Base-by-base conservation (phyloP, 2,113 vertebrate species). In the Dendrocopos noguchii region DNA sequence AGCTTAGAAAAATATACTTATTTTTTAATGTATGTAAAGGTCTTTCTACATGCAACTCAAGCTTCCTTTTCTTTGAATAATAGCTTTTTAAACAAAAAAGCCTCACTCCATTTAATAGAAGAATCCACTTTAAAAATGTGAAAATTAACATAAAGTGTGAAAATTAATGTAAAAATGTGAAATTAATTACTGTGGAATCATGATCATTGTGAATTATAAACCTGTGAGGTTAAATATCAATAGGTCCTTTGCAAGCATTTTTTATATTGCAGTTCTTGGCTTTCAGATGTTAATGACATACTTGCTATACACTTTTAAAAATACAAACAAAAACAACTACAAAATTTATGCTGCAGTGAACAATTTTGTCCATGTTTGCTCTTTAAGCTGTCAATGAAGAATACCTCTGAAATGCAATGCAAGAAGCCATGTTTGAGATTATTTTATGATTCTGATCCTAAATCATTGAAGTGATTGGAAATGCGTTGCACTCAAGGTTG, bases 161-260 rank as follows among this genome's bases (percentile, higher is more conserved):
- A 52, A 52, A 52, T 52, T 12, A 52, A 44, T 52, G 22, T 52
- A 52, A 24, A 25, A 52, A 25, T 13, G 13, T 52, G 24, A 25
- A 52, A 52, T 50, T 50, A 50, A 22, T 25, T 52, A 52, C 22
- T 52, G 50, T 52, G 22, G 50, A 52, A 52, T 52, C 22, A 52
- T 52, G 1, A 6, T 53, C 27, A 47, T 78, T 53, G 15, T 57
- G 46, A 75, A 83, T 13, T 80, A 60, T 96, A 91, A 95, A 97
- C 95, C 68, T 15, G 21, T 74, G 84, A 97, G 87, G 75, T 95
- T 92, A 97, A 97, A 97, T 91, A 63, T 80, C 84, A 96, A 93
- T 86, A 93, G 0, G 21, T 88, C 57, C 77, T 94, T 79, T 89
- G 20, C 53, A 95, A 81, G 55, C 42, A 68, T 44, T 94, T 87